phyloP scores from a whole-genome alignment of 1,140 invertebrate species.

The Atopsyche davidsoni region DNA sequence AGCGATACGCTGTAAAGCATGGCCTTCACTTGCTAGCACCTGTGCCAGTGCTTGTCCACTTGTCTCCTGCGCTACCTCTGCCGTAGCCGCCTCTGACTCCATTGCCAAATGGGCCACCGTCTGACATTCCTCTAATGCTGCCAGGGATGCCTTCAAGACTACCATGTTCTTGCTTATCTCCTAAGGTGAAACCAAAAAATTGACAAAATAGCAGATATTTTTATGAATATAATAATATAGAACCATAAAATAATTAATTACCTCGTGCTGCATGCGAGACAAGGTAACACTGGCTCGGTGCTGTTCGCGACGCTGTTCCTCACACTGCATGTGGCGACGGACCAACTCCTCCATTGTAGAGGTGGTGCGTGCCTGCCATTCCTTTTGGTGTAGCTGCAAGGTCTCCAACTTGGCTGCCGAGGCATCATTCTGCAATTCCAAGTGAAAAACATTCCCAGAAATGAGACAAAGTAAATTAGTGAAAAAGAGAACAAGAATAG shows the following conservation, averaged over 20 bases:
- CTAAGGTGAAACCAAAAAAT: constrained; percentile 6
- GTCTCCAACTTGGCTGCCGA: constrained; percentile 30
- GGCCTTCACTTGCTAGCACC: neutral
- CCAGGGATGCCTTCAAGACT: constrained; percentile 9
- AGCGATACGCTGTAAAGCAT: constrained; percentile 19
- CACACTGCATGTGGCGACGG: constrained; percentile 20
- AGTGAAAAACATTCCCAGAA: no score
- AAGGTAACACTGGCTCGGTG: neutral
- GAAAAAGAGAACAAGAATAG: no score
- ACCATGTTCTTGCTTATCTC: constrained; percentile 12
- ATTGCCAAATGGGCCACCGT: no score
- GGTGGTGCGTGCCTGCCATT: constrained; percentile 30
- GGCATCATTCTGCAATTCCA: constrained; percentile 20
- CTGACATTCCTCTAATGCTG: constrained; percentile 12
- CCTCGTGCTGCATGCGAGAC: constrained; percentile 5
- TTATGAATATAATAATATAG: neutral
- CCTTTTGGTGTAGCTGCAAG: constrained; percentile 31
- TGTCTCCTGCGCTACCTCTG: no score
- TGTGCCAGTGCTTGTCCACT: neutral
- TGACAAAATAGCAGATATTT: neutral
- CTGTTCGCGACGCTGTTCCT: constrained; percentile 20
- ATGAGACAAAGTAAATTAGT: no score
- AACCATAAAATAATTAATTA: neutral
- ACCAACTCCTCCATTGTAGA: constrained; percentile 27
- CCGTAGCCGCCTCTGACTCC: no score